Evolutionary conservation across 2,797 vertebrate species (phyloP).

Genomic region (Melopsittacus undulatus): DNA sequence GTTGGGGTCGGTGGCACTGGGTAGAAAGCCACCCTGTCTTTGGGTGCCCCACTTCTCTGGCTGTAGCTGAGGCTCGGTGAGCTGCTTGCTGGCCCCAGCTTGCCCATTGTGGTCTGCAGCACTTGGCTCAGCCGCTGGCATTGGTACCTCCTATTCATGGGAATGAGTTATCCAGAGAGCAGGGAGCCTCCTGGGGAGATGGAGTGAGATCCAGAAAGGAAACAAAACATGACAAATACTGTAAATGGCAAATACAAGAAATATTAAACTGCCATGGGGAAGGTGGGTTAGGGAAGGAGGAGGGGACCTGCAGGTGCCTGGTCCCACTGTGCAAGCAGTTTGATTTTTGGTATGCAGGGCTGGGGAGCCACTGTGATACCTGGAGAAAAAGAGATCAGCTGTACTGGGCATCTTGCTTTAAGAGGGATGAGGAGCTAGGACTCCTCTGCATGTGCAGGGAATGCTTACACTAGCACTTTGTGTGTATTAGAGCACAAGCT

Average conservation of each 20-base stretch:
- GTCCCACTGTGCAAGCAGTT: not conserved
- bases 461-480: not conserved
- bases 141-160: slow-evolving; percentile 23
- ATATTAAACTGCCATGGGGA: not conserved
- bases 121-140: not conserved
- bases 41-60: not conserved
- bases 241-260: not conserved
- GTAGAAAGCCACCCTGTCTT: not conserved
- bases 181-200: not conserved
- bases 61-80: not conserved
- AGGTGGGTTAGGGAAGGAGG: not conserved
- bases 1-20: fast-evolving
- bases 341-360: not conserved
- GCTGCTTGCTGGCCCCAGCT: not conserved
- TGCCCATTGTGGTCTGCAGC: not conserved
- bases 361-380: not conserved
- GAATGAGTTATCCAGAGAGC: not conserved
- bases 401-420: not conserved
- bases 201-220: not conserved
- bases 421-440: not conserved
- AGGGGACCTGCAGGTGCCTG: not conserved
- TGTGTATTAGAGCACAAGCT: not conserved
- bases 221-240: not conserved
- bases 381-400: not conserved
- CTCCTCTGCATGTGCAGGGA: not conserved